These are phyloP conservation scores for Isurus oxyrinchus DNA, from an alignment of 2,113 vertebrate genomes.

Conservation along the genomic window DNA sequence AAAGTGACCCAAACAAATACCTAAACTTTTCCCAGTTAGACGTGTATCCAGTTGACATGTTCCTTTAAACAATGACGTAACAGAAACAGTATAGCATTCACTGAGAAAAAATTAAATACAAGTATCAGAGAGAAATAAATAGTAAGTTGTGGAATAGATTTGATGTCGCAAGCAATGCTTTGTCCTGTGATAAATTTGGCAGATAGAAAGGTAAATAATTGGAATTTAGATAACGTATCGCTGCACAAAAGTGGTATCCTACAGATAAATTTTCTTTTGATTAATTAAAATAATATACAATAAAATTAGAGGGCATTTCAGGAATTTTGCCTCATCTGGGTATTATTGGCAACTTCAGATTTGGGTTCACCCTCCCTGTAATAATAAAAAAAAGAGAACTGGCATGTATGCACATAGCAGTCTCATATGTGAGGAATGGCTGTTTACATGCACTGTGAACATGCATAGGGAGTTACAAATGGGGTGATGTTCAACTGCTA, in stretches of 20 bases:
- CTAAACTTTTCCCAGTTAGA: neutral
- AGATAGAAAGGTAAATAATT: neutral
- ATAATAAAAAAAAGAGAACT: neutral
- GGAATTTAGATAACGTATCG: neutral
- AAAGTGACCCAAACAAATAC: neutral
- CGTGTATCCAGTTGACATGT: neutral
- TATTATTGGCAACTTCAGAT: neutral
- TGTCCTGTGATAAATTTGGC: neutral
- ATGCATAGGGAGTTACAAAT: neutral
- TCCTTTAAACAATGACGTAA: neutral
- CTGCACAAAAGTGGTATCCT: neutral
- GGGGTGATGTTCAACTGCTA: neutral
- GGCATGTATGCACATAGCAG: neutral
- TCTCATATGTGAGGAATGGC: neutral
- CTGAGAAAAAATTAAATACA: neutral
- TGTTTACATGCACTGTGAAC: neutral
- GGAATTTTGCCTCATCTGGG: neutral
- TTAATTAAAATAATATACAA: conserved; percentile 4
- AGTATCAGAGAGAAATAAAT: neutral
- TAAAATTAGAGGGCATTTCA: neutral
- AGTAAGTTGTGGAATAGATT: neutral
- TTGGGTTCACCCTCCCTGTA: neutral
- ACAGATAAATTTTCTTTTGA: neutral
- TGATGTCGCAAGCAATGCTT: neutral
- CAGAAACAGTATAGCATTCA: neutral